These are phyloP conservation scores for Eurytoma californica DNA, from an alignment of 2,888 invertebrate genomes.

Conservation along the genomic window DNA sequence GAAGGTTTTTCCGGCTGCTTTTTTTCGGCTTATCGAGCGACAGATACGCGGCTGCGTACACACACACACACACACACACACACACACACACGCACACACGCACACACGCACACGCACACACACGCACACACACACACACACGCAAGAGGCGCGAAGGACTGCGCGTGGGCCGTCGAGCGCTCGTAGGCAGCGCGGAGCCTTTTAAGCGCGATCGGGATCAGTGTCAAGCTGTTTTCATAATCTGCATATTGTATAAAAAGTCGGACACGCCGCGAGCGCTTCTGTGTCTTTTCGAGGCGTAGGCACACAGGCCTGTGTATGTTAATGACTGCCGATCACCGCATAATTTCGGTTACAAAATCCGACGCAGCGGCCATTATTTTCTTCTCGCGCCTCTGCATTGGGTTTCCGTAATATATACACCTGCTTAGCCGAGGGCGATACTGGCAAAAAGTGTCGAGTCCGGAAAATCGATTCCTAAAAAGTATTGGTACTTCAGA, in stretches of 20 bases:
- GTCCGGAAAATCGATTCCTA: too few species aligned
- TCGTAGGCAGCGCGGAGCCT: not conserved
- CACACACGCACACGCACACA: too few species aligned
- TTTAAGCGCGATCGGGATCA: slow-evolving; percentile 59
- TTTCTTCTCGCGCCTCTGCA: not conserved
- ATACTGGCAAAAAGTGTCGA: too few species aligned
- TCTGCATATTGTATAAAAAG: slow-evolving; percentile 50
- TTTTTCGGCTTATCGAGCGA: slow-evolving; percentile 7
- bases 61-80: too few species aligned
- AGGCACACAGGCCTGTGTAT: not conserved
- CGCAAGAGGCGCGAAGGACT: too few species aligned
- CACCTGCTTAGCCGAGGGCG: too few species aligned
- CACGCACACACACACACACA: too few species aligned
- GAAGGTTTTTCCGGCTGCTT: not conserved
- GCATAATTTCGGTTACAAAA: not conserved
- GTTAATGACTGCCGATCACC: not conserved
- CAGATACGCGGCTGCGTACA: not conserved
- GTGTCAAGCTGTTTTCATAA: slow-evolving; percentile 58
- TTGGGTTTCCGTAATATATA: too few species aligned
- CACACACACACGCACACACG: too few species aligned
- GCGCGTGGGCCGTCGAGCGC: slow-evolving; percentile 1
- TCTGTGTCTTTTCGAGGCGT: not conserved
- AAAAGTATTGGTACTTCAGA: too few species aligned
- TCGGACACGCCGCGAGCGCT: not conserved
- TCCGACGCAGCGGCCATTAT: too few species aligned